phyloP scores from a whole-genome alignment of 2,888 invertebrate species.

The Ormyrus pomaceus region DNA sequence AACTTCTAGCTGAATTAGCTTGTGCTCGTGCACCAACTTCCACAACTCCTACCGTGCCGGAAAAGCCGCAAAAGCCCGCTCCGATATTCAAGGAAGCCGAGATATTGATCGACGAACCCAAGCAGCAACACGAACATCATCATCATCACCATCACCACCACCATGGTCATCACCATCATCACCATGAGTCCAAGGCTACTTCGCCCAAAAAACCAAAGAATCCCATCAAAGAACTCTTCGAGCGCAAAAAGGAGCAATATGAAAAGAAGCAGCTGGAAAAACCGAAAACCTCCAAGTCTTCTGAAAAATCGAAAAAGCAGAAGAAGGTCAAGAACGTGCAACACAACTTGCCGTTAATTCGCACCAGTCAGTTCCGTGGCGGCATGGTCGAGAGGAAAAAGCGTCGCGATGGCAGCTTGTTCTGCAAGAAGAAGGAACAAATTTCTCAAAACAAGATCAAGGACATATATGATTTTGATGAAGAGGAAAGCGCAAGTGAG shows the following conservation, averaged over 20 bases:
- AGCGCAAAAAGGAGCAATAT: slow-evolving; percentile 71
- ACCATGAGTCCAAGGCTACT: background rate
- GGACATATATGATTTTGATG: slow-evolving; percentile 74
- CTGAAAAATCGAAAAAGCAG: slow-evolving; percentile 61
- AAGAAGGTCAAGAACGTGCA: slow-evolving; percentile 66
- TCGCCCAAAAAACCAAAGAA: slow-evolving; percentile 68
- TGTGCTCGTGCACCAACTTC: slow-evolving; percentile 72
- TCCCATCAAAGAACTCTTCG: slow-evolving; percentile 72
- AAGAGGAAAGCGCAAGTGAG: slow-evolving; percentile 70
- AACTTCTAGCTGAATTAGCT: slow-evolving; percentile 72
- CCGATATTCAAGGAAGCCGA: slow-evolving; percentile 1
- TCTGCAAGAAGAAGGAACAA: slow-evolving; percentile 35
- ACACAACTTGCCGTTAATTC: slow-evolving; percentile 69
- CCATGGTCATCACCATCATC: background rate
- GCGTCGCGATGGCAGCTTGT: slow-evolving; percentile 61
- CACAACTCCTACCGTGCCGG: slow-evolving; percentile 58
- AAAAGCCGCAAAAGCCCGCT: slow-evolving; percentile 26
- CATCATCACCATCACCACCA: background rate
- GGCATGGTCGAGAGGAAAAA: slow-evolving; percentile 70
- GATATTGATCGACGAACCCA: slow-evolving; percentile 7
- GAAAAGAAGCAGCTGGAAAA: slow-evolving; percentile 68
- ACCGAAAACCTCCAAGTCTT: slow-evolving; percentile 55
- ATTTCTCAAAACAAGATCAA: slow-evolving; percentile 61
- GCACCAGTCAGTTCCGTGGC: slow-evolving; percentile 65
- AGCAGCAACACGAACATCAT: slow-evolving; percentile 4